A percentile compares a stretch with the other conserved stretches of the same genome.
These are phyloP conservation scores for Amphibalanus amphitrite DNA, from an alignment of 1,140 invertebrate genomes.

Conservation along the genomic window DNA sequence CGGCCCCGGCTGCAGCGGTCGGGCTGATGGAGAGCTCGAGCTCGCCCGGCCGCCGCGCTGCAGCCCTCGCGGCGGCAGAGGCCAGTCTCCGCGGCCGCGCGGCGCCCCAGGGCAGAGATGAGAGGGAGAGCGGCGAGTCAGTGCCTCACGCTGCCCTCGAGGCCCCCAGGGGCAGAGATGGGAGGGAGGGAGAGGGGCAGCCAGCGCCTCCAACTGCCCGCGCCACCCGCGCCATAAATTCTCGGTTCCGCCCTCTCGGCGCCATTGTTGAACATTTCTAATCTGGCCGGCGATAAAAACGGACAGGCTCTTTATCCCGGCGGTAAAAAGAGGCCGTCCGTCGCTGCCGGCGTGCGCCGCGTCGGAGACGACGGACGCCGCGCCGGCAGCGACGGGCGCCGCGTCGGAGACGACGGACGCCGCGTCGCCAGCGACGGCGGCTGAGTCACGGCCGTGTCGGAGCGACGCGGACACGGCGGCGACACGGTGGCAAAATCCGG, in stretches of 20 bases:
- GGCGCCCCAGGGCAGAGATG: no score
- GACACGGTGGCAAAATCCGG: no score
- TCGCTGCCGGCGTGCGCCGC: no score
- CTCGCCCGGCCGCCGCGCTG: no score
- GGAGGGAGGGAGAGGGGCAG: not conserved
- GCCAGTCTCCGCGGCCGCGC: no score
- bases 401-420: not conserved
- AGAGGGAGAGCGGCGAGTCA: no score
- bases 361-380: not conserved
- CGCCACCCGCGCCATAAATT: not conserved
- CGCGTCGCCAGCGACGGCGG: no score
- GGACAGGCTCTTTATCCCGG: not conserved
- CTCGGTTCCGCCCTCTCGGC: not conserved
- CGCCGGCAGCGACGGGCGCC: no score
- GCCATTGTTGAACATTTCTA: not conserved
- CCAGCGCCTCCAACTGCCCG: not conserved
- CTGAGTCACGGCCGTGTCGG: not conserved
- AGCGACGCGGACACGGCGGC: not conserved
- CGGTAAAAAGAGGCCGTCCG: not conserved
- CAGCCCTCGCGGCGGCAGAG: no score
- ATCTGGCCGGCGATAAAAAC: not conserved
- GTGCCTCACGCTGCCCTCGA: not conserved
- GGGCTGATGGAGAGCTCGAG: no score
- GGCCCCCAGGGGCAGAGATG: no score
- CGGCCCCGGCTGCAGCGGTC: no score